phyloP scores from a whole-genome alignment of 92 coral and sea anemone genomes.

The Phymanthus crucifer region DNA sequence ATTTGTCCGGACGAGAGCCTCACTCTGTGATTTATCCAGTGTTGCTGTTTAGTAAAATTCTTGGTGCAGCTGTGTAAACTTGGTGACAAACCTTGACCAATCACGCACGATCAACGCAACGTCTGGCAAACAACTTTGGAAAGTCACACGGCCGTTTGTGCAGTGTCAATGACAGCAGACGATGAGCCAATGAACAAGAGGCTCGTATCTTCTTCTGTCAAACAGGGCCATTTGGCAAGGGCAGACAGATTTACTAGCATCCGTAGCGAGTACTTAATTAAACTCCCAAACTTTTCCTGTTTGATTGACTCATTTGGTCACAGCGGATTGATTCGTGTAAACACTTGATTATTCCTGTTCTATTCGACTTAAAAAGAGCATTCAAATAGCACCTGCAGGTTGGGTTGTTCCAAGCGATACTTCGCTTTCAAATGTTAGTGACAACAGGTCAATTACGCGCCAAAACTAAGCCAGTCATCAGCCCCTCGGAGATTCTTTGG shows the following conservation, averaged over 20 bases:
- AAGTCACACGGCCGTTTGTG: slow-evolving; percentile 67
- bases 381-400: background rate
- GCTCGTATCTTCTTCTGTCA: slow-evolving; percentile 49
- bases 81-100: slow-evolving; percentile 94
- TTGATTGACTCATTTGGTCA: background rate
- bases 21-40: slow-evolving; percentile 71
- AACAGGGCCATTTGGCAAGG: slow-evolving; percentile 24
- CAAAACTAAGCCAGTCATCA: slow-evolving; percentile 45
- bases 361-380: background rate
- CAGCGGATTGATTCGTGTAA: background rate
- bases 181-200: slow-evolving; percentile 41
- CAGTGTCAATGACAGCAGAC: slow-evolving; percentile 51
- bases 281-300: background rate
- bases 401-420: background rate
- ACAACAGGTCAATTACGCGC: slow-evolving; percentile 65
- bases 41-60: slow-evolving; percentile 45
- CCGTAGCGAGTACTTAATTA: slow-evolving; percentile 20
- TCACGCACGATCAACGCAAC: slow-evolving; percentile 66
- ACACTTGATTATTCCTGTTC: background rate
- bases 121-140: slow-evolving; percentile 80
- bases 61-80: slow-evolving; percentile 90
- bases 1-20: slow-evolving; percentile 55
- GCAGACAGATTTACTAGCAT: slow-evolving; percentile 22
- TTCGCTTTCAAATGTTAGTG: slow-evolving; percentile 41
- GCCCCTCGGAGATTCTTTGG: slow-evolving; percentile 37